Evolutionary conservation across 2,888 invertebrate species (phyloP), one percentile per base, ranked within the genome.

Genomic region (Apotomis capreana): DNA sequence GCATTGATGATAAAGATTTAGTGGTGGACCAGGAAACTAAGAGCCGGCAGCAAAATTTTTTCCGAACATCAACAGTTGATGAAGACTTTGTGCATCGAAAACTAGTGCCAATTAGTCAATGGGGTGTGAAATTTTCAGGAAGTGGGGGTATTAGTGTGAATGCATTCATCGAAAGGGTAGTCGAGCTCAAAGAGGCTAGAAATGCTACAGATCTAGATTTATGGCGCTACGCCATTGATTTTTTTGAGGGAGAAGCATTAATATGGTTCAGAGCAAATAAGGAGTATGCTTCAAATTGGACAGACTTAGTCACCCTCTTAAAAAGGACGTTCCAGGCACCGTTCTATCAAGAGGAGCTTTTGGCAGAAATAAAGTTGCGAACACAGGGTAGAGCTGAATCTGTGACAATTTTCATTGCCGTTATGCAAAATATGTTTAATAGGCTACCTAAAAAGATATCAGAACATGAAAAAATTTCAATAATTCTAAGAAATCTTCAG

Each of bases 71-170:
- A 4, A 61, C 60, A 8, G n/a, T 61, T 1, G 60, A 61, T 46
- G 60, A 61, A n/a, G 60, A 49, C 10, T 49, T 61, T 12, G 3
- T n/a, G 0, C 1, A 9, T 8, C 60, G 60, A 46, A 61, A 61
- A 15, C 46, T 61, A 9, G 60, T 61, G 2, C 62, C 62, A 5
- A 62, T 62, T 49, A 36, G 15, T 49, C 62, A 62, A 12, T 62
- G 62, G 62, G 62, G 62, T 6, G 1, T 62, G 4, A 62, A 51
- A 26, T 62, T 62, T 36, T 49, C 62, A 10, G 62, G 51, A 0
- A 26, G 13, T 5, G 36, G 36, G 3, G 26, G n/a, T 3, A 26
- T 51, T 10, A 62, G 62, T 15, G n/a, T 62, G 10, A 62, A 51
- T 51, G 62, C 62, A 5, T 58, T 58, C 5, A 4, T 58, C 12